Conservation (phyloP, 2,888 invertebrate genomes). For the Plebejus melissa region DNA sequence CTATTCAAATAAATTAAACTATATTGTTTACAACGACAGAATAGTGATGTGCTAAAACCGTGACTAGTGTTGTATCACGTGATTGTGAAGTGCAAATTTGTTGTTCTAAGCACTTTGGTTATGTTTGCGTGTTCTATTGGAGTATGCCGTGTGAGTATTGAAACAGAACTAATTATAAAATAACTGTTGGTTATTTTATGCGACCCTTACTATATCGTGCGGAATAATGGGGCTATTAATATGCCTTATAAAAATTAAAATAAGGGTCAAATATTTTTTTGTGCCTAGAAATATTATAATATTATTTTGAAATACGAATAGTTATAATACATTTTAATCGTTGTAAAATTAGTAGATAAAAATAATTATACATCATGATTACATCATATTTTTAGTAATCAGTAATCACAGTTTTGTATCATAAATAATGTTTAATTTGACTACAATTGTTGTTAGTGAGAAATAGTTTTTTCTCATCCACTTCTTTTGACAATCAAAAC, state of each 20-base stretch:
- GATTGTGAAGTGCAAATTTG: conserved; percentile 39
- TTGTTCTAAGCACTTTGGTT: conserved; percentile 29
- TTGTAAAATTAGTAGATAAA: too few species aligned
- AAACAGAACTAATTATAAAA: conserved; percentile 22
- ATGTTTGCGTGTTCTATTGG: conserved; percentile 25
- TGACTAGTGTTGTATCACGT: conserved; percentile 33
- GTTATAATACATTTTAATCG: too few species aligned
- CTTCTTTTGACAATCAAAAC: too few species aligned
- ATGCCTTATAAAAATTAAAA: background rate
- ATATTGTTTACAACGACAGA: background rate
- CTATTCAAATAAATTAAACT: conserved; percentile 26
- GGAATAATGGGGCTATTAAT: conserved; percentile 16
- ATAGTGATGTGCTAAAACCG: conserved; percentile 19
- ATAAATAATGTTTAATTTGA: too few species aligned
- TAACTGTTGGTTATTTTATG: background rate
- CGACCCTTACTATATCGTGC: background rate
- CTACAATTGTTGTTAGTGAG: too few species aligned
- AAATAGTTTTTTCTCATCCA: too few species aligned
- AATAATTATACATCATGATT: too few species aligned
- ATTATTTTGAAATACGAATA: background rate
- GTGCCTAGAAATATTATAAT: background rate
- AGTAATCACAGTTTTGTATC: too few species aligned
- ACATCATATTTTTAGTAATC: too few species aligned
- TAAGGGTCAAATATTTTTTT: background rate
- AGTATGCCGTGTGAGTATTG: conserved; percentile 26